Evolutionary conservation across 2,797 vertebrate genomes (phyloP), one percentile per base, ranked within the genome.

Genomic region (Erethizon dorsatum): DNA sequence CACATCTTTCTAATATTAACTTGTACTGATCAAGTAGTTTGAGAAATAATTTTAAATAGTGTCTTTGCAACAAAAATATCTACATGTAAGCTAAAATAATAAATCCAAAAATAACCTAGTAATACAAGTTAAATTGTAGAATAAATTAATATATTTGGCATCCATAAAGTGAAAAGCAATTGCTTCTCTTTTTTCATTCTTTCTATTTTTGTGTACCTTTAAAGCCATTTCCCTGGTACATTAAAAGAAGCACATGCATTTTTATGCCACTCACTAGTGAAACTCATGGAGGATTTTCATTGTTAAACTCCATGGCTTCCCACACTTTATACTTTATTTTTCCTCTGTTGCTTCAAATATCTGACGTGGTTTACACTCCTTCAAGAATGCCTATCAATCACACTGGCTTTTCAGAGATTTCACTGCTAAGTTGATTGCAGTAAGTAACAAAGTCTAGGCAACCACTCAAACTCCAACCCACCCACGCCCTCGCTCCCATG

Each of bases 121-220:
- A 84, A 52, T 31, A 20, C 20, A 83, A 77, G 52, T 18, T 47
- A 33, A n/a, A 15, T 37, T 96, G 75, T 59, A 63, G 47, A 73
- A 92, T 84, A 92, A 88, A 73, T 71, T 78, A 24, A 24, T 84
- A 37, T 56, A 56, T 80, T 73, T 85, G 28, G 88, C 37, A 87
- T 18, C 52, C 83, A 15, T 52, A 52, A 90, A 41, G 5, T 82
- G 22, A 73, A 52, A 59, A 80, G 33, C 41, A 28, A 67, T 71
- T 33, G 8, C 0, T 71, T 80, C 6, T 22, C 14, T 17, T 5
- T 57, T 59, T 61, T 71, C 1, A 2, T 22, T 47, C 15, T 47
- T 77, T 73, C 20, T 83, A 11, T 1, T 83, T 61, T 24, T 80
- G 56, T 37, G 28, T 57, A 4, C 37, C 61, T 77, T 50, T 77